Evolutionary conservation across 2,113 vertebrate species (phyloP), one percentile per base, ranked within the genome.

Genomic region (Neogale vison): DNA sequence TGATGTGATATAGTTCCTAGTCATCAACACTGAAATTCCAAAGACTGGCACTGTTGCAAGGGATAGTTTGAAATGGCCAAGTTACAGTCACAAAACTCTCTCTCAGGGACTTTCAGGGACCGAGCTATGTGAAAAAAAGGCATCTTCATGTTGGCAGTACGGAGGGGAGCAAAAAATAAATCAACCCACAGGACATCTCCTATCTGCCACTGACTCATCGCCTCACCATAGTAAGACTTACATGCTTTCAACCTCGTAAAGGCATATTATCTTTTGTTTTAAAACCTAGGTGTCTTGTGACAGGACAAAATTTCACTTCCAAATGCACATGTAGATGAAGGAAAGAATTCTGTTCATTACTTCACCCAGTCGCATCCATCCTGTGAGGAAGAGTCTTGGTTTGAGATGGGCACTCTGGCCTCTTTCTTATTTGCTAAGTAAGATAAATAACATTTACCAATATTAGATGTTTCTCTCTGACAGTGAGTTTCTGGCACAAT

Each of bases 401-500:
- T 47, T 80, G 50, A 89, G 39, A 65, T 92, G 39, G 76, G 45
- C 7, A 24, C 21, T 83, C 34, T 45, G 83, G 57, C 57, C 20
- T 72, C 55, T 17, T 91, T 79, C 71, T 63, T 36, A 59, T 87
- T 91, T 94, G 67, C 59, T 90, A 57, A 79, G 3, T 50, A 50
- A 50, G 50, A 50, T 50, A 15, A 50, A 50, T 50, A 50, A 50
- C 14, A 50, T 50, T 72, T 93, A 52, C 42, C 65, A 92, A 63
- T 72, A 87, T 95, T 81, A 85, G 91, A 45, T 61, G 39, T 67
- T 95, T 92, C 39, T 88, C 59, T 93, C 72, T 86, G 79, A 87
- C 83, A 71, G 42, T 72, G 63, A 90, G 52, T 93, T 91, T 93
- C 89, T 82, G 57, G 81, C 39, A 77, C 57, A 77, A 76, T 2